Base-by-base conservation (phyloP, 2,888 invertebrate species). In the Nezara viridula region DNA sequence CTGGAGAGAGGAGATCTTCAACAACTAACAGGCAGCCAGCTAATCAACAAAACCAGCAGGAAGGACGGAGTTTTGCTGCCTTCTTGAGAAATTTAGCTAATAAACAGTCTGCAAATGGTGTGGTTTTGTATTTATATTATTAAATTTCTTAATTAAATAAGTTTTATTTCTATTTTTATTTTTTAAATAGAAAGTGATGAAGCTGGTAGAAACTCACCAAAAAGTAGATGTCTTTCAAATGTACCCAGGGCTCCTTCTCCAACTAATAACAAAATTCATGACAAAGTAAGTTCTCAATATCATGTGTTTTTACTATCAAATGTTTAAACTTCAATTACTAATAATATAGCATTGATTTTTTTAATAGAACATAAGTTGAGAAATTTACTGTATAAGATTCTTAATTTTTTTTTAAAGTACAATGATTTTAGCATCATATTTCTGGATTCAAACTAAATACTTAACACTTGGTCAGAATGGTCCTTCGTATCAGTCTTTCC, bases 31-130 rank as follows among this genome's bases (percentile, higher is more conserved):
- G 77, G 14, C 88, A 86, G 86, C 40, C 85, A 27, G 24, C n/a
- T n/a, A 52, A 44, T 55, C 85, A 89, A 86, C 85, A 85, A 60
- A 52, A 90, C 89, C 87, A 88, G n/a, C 90, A 90, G 50, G 91
- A 91, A 85, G 91, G 92, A 37, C 92, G 93, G 87, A 97, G 98
- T 90, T 98, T 98, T 94, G 98, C 98, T 88, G 98, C 98, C 86
- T 98, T 98, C 44, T 94, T 98, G 88, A 95, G 98, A 90, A 97
- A 97, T 92, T 94, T 98, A 91, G 98, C 98, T 91, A 98, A 89
- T 55, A 90, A 98, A 93, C 98, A 98, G 86, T 90, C 90, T 40
- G 89, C 90, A 47, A 87, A 89, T 73, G 88, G 88, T 88, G 10
- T 93, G 98, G 40, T 32, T 81, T 55, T 88, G 1, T 88, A 10